phyloP scores from a whole-genome alignment of 2,888 invertebrate species.

The Hirudinaria manillensis region DNA sequence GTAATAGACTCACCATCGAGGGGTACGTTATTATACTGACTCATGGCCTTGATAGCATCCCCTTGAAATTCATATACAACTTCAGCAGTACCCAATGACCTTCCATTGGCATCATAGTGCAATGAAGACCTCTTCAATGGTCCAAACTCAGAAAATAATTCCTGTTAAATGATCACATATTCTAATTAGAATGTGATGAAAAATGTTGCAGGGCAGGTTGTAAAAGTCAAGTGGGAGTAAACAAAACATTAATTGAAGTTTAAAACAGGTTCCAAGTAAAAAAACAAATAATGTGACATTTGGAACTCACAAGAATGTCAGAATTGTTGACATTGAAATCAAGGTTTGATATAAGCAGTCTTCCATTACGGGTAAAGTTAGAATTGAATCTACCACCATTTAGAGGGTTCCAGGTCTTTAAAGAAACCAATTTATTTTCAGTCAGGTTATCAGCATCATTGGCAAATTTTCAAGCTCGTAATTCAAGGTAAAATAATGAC shows the following conservation, averaged over 20 bases:
- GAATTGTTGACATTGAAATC: slow-evolving; percentile 24
- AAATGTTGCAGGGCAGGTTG: background rate
- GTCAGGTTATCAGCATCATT: background rate
- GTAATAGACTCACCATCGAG: slow-evolving; percentile 1
- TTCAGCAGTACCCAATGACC: slow-evolving; percentile 24
- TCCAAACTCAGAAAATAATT: slow-evolving; percentile 26
- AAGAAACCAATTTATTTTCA: slow-evolving; percentile 16
- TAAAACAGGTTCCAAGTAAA: background rate
- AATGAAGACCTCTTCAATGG: slow-evolving; percentile 20
- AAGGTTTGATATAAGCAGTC: slow-evolving; percentile 22
- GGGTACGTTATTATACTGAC: slow-evolving; percentile 20
- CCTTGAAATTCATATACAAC: slow-evolving; percentile 18
- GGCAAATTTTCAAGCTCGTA: slow-evolving; percentile 9
- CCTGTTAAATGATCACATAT: slow-evolving; percentile 3
- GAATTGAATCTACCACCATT: background rate
- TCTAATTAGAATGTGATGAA: background rate
- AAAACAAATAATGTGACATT: background rate
- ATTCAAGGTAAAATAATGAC: background rate
- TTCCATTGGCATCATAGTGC: slow-evolving; percentile 23
- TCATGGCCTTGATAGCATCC: slow-evolving; percentile 16
- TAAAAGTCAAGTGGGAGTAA: background rate
- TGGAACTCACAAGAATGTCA: slow-evolving; percentile 17
- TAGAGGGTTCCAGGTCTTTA: slow-evolving; percentile 11
- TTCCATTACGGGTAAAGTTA: slow-evolving; percentile 1
- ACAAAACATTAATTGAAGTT: background rate